Evolutionary conservation across 2,113 vertebrate species (phyloP).

Genomic region (Odocoileus hemionus): DNA sequence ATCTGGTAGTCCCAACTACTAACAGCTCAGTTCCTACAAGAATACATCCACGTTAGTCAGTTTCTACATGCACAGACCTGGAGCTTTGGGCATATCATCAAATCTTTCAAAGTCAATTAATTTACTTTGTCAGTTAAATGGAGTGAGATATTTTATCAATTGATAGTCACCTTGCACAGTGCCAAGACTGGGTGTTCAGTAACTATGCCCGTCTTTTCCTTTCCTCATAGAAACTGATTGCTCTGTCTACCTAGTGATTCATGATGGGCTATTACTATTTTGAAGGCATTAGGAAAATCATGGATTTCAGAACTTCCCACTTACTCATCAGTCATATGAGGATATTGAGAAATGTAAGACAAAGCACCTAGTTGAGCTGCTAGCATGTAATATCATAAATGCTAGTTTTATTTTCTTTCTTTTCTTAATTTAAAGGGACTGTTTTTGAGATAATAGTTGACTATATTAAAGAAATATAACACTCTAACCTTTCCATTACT

Average conservation of each 20-base stretch:
- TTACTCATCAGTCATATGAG: neutral
- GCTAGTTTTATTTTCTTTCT: neutral
- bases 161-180: neutral
- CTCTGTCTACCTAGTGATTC: neutral
- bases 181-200: neutral
- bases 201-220: neutral
- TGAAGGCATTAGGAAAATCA: neutral
- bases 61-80: neutral
- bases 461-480: neutral
- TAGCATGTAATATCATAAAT: neutral
- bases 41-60: neutral
- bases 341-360: neutral
- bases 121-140: neutral
- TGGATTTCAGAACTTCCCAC: neutral
- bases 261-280: neutral
- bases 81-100: neutral
- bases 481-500: neutral
- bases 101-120: neutral
- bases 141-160: neutral
- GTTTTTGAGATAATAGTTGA: neutral
- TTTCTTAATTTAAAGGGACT: neutral
- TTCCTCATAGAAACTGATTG: neutral
- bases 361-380: neutral
- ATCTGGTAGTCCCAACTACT: neutral
- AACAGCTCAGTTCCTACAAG: neutral